Evolutionary conservation across 1,140 invertebrate species (phyloP).

Genomic region (Uloborus diversus): DNA sequence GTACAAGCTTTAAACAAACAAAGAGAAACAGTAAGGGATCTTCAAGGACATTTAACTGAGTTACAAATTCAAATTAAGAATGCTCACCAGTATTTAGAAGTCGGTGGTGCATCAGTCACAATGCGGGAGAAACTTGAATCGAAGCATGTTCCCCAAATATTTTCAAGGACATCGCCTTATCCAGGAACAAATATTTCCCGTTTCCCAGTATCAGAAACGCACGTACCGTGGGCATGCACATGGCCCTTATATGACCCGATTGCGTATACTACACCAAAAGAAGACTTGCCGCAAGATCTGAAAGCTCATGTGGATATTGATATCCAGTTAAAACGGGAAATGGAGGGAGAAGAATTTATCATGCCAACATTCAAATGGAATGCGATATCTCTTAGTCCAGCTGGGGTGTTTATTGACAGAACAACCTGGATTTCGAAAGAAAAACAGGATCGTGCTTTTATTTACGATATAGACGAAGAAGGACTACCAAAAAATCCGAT

Average conservation of each 20-base stretch:
- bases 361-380: conserved; percentile 61
- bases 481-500: conserved; percentile 63
- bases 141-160: conserved; percentile 20
- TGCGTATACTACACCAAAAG: conserved; percentile 13
- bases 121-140: neutral
- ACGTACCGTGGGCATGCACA: conserved; percentile 6
- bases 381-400: conserved; percentile 56
- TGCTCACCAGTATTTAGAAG: conserved; percentile 3
- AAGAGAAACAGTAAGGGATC: conserved; percentile 11
- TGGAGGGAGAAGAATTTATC: conserved; percentile 13
- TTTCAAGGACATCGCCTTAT: conserved; percentile 34
- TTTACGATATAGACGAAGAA: conserved; percentile 59
- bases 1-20: neutral
- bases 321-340: neutral
- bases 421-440: conserved; percentile 59
- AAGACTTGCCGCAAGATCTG: conserved; percentile 2
- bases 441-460: conserved; percentile 18
- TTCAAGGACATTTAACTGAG: neutral
- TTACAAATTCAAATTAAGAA: conserved; percentile 15
- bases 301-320: conserved; percentile 15
- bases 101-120: neutral
- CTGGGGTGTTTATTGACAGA: conserved; percentile 59
- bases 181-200: conserved; percentile 72
- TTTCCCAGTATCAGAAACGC: conserved; percentile 71
- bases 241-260: conserved; percentile 23